A percentile compares a stretch with the other conserved stretches of the same genome.
phyloP scores from a whole-genome alignment of 2,888 invertebrate genomes.

The Epirrhoe alternata region DNA sequence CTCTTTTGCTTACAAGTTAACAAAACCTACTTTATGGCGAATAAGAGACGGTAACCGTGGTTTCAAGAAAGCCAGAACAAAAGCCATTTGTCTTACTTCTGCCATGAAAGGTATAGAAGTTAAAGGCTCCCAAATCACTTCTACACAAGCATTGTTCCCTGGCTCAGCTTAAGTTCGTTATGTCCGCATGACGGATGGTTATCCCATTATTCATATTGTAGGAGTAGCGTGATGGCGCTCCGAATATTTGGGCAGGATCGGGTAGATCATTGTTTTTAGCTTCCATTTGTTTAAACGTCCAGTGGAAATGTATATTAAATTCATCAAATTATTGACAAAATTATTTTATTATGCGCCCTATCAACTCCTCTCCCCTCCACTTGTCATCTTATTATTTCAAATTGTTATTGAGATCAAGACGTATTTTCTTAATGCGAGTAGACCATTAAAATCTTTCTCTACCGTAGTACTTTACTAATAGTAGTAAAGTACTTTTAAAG shows the following conservation, averaged over 20 bases:
- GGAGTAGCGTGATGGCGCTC: constrained; percentile 38
- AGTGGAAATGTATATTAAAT: constrained; percentile 8
- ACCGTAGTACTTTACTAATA: no score
- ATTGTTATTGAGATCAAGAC: no score
- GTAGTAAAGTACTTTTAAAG: no score
- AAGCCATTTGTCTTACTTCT: constrained; percentile 6
- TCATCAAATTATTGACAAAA: not conserved
- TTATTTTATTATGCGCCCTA: not conserved
- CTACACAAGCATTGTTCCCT: constrained; percentile 53
- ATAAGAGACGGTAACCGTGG: not conserved
- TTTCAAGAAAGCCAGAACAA: not conserved
- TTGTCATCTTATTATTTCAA: no score
- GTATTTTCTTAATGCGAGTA: no score
- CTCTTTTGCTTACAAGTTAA: not conserved
- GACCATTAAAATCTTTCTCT: no score
- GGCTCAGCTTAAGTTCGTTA: constrained; percentile 69
- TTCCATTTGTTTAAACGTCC: constrained; percentile 17
- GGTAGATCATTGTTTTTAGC: constrained; percentile 29
- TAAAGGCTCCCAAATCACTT: constrained; percentile 20
- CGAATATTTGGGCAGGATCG: constrained; percentile 31
- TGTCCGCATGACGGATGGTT: constrained; percentile 70
- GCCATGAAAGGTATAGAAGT: constrained; percentile 7
- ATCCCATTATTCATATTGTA: constrained; percentile 62
- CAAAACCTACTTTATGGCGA: not conserved
- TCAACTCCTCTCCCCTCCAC: no score